These are phyloP conservation scores for Tetrao urogallus DNA, from an alignment of 2,113 vertebrate genomes.

Conservation along the genomic window DNA sequence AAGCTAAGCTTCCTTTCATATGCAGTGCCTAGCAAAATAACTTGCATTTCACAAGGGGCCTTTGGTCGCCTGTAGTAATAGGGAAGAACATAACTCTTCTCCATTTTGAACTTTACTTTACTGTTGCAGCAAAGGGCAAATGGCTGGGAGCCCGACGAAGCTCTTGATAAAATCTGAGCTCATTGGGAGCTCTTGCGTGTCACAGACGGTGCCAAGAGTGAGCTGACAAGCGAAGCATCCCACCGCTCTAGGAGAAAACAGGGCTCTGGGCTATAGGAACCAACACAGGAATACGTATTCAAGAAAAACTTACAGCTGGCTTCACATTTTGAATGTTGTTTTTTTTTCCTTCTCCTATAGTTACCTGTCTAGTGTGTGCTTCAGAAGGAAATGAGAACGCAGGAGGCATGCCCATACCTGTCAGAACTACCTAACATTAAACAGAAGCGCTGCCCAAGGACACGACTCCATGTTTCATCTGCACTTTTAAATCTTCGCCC, in stretches of 20 bases:
- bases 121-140: not conserved
- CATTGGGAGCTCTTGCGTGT: not conserved
- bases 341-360: not conserved
- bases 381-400: not conserved
- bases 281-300: accelerated
- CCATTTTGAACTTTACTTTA: not conserved
- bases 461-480: not conserved
- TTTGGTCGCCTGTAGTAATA: not conserved
- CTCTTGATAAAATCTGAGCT: not conserved
- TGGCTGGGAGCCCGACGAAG: not conserved
- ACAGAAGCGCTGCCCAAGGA: not conserved
- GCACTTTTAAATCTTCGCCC: not conserved
- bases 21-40: not conserved
- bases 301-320: not conserved
- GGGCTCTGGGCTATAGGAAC: not conserved
- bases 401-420: constrained; percentile 20
- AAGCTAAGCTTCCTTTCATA: constrained; percentile 15
- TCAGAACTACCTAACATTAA: not conserved
- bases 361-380: accelerated
- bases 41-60: not conserved
- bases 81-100: not conserved
- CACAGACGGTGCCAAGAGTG: not conserved
- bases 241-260: not conserved
- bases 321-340: not conserved
- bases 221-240: not conserved